Evolutionary conservation across 2,888 invertebrate species (phyloP), one percentile per base, ranked within the genome.

Genomic region (Nycteola revayana): DNA sequence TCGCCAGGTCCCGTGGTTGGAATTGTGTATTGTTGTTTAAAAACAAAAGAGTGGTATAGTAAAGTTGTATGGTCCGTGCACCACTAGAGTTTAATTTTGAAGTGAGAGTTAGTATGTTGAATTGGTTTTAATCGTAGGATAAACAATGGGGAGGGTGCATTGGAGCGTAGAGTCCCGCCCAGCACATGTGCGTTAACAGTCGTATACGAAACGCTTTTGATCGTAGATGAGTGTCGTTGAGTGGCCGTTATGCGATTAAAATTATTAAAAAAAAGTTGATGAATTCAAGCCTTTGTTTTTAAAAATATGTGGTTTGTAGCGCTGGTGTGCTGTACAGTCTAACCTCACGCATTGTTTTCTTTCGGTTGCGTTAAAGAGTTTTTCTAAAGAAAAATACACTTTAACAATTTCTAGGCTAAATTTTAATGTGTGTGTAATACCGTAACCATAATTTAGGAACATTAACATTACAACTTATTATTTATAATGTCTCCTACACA

Each of bases 61-160:
- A 14, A 14, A 14, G 14, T 14, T 14, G 14, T 14, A 14, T 14
- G 14, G 14, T 14, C 14, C 14, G 14, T 79, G 74, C 60, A 75
- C 76, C 77, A 81, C 82, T 86, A 74, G 64, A 85, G 84, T 75
- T 87, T 84, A 87, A 86, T 86, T 86, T 87, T 83, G 55, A 80
- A 87, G 86, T 76, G 78, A 77, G 84, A 79, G 82, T 86, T 87
- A 87, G 86, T 83, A 71, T 84, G 7, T 85, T 83, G 85, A 86
- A 85, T 85, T 83, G 80, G 77, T 81, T 79, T 80, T 86, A 87
- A 87, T 87, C 88, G 88, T 83, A 85, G 85, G 84, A 87, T 88
- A 87, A 86, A 87, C 85, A 88, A 87, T 82, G 58, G 80, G 72
- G 74, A 61, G 78, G 69, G 74, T 59, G 75, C 79, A 75, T 51